Evolutionary conservation across 1,140 invertebrate genomes (phyloP), one percentile per base, ranked within the genome.

Genomic region (Lutraria rhynchaena): DNA sequence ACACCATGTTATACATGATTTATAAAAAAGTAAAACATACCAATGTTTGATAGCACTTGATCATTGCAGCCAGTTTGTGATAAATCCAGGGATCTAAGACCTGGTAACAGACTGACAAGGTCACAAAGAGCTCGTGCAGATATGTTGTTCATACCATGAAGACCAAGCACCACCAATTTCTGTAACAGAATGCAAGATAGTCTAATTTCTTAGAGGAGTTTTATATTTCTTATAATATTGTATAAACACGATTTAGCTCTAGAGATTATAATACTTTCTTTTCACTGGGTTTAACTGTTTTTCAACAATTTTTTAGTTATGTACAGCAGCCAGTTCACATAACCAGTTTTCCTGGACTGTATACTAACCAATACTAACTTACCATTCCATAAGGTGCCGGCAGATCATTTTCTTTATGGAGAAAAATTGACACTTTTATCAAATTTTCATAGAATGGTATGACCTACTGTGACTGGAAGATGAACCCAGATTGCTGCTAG

Each of bases 11-110:
- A n/a, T n/a, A n/a, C n/a, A n/a, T n/a, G n/a, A n/a, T 13, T n/a
- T n/a, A 61, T 4, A 27, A 15, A 9, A 13, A 65, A n/a, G n/a
- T n/a, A 41, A 19, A 46, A 69, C 13, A 22, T 57, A 77, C 75
- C 75, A 37, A 67, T 55, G 15, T 37, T 27, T 5, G 75, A 77
- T 1, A 77, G 51, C 1, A 77, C 61, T 27, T 77, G 75, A 44
- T 77, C 75, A 67, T 77, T 77, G 35, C 75, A 77, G 5, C 44
- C 51, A 27, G 75, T 77, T 11, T 65, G 33, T 1, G 19, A 19
- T 11, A 77, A 61, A 22, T 77, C 51, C 1, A 77, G 75, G 27
- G n/a, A 9, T 22, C 46, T 31, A 22, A 77, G 19, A 19, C 44
- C 61, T 31, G 75, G 44, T 37, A 65, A 24, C 11, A 27, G 33